Conservation (phyloP, 2,113 vertebrate species). For the Argyrosomus japonicus region DNA sequence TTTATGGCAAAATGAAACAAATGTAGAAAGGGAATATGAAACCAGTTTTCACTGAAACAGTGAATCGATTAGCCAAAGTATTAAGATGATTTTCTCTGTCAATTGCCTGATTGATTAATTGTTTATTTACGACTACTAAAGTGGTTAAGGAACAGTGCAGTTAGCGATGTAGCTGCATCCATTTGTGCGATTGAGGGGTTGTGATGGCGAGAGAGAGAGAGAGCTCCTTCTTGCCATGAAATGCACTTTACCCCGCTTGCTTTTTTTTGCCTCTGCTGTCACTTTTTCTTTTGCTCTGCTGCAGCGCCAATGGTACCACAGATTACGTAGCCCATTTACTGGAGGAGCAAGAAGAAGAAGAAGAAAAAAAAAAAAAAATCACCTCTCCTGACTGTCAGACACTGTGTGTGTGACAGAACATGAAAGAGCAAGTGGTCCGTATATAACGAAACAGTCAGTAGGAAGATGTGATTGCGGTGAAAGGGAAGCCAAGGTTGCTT, state of each 20-base stretch:
- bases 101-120: not conserved
- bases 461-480: slow-evolving; percentile 34
- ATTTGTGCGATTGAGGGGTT: slow-evolving; percentile 16
- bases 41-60: not conserved
- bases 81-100: not conserved
- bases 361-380: not conserved
- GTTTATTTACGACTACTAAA: not conserved
- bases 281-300: slow-evolving; percentile 60
- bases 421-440: slow-evolving; percentile 36
- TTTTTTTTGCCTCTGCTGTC: slow-evolving; percentile 59
- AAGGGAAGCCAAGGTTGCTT: slow-evolving; percentile 43
- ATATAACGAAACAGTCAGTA: slow-evolving; percentile 25
- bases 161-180: slow-evolving; percentile 18
- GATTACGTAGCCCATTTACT: slow-evolving; percentile 65
- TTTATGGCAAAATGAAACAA: no score
- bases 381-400: slow-evolving; percentile 45
- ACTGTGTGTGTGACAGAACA: slow-evolving; percentile 34
- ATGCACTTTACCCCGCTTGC: slow-evolving; percentile 55
- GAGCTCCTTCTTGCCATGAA: slow-evolving; percentile 34
- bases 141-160: not conserved
- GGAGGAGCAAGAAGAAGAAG: slow-evolving; percentile 29
- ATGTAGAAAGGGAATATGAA: no score
- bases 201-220: slow-evolving; percentile 6
- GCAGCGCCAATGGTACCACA: slow-evolving; percentile 52
- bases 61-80: not conserved